These are phyloP conservation scores for Trachelus stipa DNA, from an alignment of 2,888 invertebrate species.

Conservation along the genomic window DNA sequence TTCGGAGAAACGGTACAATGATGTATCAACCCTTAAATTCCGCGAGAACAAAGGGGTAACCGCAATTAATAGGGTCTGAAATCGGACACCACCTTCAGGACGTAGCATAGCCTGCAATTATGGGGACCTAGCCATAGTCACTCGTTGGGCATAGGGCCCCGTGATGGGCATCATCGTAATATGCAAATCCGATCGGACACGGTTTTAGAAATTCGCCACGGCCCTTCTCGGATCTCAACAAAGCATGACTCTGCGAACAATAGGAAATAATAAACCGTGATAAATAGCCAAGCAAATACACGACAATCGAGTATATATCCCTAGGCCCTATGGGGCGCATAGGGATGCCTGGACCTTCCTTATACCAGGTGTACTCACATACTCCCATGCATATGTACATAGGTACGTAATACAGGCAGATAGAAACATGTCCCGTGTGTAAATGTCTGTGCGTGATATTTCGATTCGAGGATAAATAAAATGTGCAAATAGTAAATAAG, in stretches of 20 bases:
- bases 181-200: constrained; percentile 66
- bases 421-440: neutral
- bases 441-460: neutral
- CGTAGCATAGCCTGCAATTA: constrained; percentile 10
- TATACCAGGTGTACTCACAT: constrained; percentile 47
- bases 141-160: neutral
- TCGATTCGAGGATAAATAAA: constrained; percentile 53
- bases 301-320: constrained; percentile 42
- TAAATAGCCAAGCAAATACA: constrained; percentile 65
- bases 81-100: constrained; percentile 50
- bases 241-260: constrained; percentile 61
- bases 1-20: constrained; percentile 13
- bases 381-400: neutral
- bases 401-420: neutral
- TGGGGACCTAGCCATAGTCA: neutral
- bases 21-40: constrained; percentile 21
- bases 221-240: constrained; percentile 55
- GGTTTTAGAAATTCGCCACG: constrained; percentile 56
- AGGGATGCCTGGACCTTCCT: constrained; percentile 25
- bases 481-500: constrained; percentile 47
- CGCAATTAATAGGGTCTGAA: constrained; percentile 56
- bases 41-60: constrained; percentile 36
- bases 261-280: constrained; percentile 67
- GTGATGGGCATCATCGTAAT: constrained; percentile 27
- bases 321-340: neutral